Evolutionary conservation across 2,888 invertebrate genomes (phyloP).

Genomic region (Linnaemya vulpina): DNA sequence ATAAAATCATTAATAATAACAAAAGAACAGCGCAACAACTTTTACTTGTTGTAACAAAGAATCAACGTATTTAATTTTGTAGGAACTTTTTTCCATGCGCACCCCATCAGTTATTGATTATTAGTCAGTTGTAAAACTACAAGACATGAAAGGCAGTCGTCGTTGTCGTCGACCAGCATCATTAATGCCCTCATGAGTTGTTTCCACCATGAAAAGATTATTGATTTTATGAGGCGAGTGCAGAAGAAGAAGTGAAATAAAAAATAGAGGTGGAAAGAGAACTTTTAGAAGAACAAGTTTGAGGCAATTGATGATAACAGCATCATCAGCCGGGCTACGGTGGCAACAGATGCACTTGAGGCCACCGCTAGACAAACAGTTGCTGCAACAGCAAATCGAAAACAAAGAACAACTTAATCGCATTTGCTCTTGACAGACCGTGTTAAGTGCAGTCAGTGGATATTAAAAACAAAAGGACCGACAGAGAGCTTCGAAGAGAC

Average conservation of each 20-base stretch:
- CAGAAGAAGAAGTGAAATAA: neutral
- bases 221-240: conserved; percentile 26
- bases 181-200: conserved; percentile 21
- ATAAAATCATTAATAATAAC: conserved; percentile 4
- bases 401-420: conserved; percentile 34
- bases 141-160: conserved; percentile 7
- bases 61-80: neutral
- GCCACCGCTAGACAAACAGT: conserved; percentile 51
- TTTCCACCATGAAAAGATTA: conserved; percentile 47
- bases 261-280: conserved; percentile 11
- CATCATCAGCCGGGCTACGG: conserved; percentile 10
- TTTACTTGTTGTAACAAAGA: conserved; percentile 50
- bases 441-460: conserved; percentile 27
- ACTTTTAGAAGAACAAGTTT: conserved; percentile 37
- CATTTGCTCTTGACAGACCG: conserved; percentile 48
- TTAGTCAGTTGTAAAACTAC: conserved; percentile 40
- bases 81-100: neutral
- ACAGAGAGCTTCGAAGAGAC: neutral
- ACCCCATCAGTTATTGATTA: conserved; percentile 49
- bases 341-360: conserved; percentile 27
- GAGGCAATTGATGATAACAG: conserved; percentile 36
- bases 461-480: conserved; percentile 8
- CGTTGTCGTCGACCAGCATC: conserved; percentile 33
- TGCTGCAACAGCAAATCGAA: conserved; percentile 32
- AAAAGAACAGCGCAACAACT: conserved; percentile 31